Base-by-base conservation (phyloP, 2,888 invertebrate species). In the Eristalinus aeneus region DNA sequence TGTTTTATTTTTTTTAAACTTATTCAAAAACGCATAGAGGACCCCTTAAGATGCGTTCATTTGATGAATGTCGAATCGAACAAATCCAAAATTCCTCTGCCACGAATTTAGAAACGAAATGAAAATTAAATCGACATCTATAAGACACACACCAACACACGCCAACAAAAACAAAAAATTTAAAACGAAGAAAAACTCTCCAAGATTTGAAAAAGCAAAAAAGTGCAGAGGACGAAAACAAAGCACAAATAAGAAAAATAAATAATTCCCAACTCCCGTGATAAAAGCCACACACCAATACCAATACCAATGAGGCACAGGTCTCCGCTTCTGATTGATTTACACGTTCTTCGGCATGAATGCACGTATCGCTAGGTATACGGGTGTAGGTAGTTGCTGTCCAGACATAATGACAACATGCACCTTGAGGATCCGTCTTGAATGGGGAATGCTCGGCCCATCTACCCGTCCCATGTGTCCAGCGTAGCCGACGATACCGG, bases 381-480 rank as follows among this genome's bases (percentile, higher is more conserved):
- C 61, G 77, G 61, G 76, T 76, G 81, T 81, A 86, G 85, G 80
- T 81, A 86, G 77, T 86, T 46, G 73, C 81, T 77, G 16, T 64
- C 81, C 85, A 81, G 81, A 86, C 77, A 72, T 84, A 79, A 84
- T 84, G 84, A 75, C 84, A 77, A 72, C 80, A 60, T 75, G 64
- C 65, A 46, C 46, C 65, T 67, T 69, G 67, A 36, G 75, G 75
- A 85, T 71, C 84, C 84, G 46, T 75, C 80, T 82, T 86, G 77
- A 82, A 86, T 86, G 86, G 76, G 46, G 46, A 46, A 77, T 81
- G 81, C 73, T 74, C 31, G 58, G 20, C 64, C 75, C 80, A 68
- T 71, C 79, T 76, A 46, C 16, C 6, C 16, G 8, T 5, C 8
- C 46, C 46, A 8, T 46, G 46, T 46, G 46, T 46, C 46, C 46